These are phyloP conservation scores for Corythoichthys haematopterus DNA, from an alignment of 2,113 vertebrate species.

Conservation along the genomic window DNA sequence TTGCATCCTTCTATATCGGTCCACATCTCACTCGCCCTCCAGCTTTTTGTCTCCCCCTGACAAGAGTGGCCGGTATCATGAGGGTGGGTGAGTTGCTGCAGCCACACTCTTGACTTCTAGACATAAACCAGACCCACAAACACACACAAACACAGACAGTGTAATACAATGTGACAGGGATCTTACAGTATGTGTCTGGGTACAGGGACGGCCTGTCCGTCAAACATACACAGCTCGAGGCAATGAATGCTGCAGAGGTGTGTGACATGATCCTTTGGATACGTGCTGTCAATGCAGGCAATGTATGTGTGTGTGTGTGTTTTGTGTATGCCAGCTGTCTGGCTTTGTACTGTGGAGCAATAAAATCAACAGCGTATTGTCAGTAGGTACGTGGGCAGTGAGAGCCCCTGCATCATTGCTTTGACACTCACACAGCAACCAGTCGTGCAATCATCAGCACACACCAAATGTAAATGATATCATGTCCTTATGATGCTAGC, in stretches of 20 bases:
- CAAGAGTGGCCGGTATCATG: conserved; percentile 38
- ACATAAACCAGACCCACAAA: conserved; percentile 18
- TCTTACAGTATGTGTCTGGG: conserved; percentile 70
- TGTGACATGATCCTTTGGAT: conserved; percentile 58
- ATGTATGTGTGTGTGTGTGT: conserved; percentile 2
- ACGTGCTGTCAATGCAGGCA: conserved; percentile 23
- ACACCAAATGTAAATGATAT: conserved; percentile 7
- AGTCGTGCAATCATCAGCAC: conserved; percentile 23
- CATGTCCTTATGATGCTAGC: not conserved
- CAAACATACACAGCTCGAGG: conserved; percentile 53
- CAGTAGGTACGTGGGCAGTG: conserved; percentile 44
- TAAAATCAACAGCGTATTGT: conserved; percentile 48
- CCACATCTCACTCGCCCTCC: not conserved
- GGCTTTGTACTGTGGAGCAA: conserved; percentile 40
- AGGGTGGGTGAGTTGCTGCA: conserved; percentile 26
- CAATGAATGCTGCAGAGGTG: conserved; percentile 35
- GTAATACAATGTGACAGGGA: conserved; percentile 69
- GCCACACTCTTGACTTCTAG: conserved; percentile 27
- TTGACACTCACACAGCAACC: conserved; percentile 39
- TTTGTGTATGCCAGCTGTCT: conserved; percentile 37
- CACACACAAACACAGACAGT: conserved; percentile 9
- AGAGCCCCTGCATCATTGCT: conserved; percentile 29
- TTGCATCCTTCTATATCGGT: not conserved
- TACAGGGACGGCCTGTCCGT: conserved; percentile 52
- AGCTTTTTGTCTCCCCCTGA: conserved; percentile 22